phyloP scores from a whole-genome alignment of 2,797 vertebrate species.

The Anisognathus igniventris region DNA sequence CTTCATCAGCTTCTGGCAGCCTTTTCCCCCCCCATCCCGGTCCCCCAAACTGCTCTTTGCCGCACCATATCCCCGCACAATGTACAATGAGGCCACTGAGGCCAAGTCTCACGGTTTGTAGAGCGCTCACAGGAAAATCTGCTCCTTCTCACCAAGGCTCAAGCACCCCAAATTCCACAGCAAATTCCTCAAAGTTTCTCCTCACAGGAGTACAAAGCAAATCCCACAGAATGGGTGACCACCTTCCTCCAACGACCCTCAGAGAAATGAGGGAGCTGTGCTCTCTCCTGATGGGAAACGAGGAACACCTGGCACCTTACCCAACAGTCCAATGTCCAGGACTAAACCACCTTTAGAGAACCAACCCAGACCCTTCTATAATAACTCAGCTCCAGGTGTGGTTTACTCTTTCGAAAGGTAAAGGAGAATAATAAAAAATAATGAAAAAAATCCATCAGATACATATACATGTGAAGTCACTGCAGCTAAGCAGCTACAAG shows the following conservation, averaged over 20 bases:
- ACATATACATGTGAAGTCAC: background rate
- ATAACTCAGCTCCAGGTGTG: background rate
- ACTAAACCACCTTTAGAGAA: background rate
- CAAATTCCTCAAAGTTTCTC: background rate
- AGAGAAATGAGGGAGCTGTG: accelerated
- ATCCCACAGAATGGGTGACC: no score
- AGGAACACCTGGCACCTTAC: background rate
- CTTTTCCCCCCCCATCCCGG: accelerated
- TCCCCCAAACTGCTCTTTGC: accelerated
- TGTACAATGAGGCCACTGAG: accelerated
- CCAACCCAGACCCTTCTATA: accelerated
- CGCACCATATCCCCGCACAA: accelerated
- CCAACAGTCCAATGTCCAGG: accelerated
- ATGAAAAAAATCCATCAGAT: accelerated
- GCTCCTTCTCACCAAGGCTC: accelerated
- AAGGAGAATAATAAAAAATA: background rate
- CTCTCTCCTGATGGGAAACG: background rate
- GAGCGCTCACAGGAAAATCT: background rate
- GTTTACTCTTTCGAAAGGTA: background rate
- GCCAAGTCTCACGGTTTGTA: background rate
- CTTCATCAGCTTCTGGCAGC: background rate
- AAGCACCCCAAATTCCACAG: background rate
- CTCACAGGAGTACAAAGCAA: accelerated
- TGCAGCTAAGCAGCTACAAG: background rate
- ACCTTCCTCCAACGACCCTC: background rate